Evolutionary conservation across 2,888 invertebrate genomes (phyloP), one percentile per base, ranked within the genome.

Genomic region (Conops quadrifasciatus): DNA sequence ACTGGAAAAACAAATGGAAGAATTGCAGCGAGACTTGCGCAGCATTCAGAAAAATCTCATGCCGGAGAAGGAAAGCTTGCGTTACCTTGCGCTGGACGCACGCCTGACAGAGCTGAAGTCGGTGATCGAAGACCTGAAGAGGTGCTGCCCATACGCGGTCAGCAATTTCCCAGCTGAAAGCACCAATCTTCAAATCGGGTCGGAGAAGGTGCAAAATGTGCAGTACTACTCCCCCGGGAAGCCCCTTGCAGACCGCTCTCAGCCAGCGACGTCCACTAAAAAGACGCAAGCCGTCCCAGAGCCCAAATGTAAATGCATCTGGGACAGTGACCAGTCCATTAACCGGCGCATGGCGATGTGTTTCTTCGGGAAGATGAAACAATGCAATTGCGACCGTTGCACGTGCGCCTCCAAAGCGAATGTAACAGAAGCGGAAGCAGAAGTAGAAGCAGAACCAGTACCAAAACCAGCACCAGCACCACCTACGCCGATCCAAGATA

Each of bases 1-100:
- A 28, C 59, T 77, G 63, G 77, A 76, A 26, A 21, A 72, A 24
- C 75, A 75, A 26, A 67, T 77, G 1, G 49, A 70, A 1, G 51
- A 71, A 7, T 36, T 77, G 66, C 73, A 70, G 0, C 43, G 36
- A 2, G 75, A 77, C 2, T 58, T 77, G 11, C 59, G 60, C 1
- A 30, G 62, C 2, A 69, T 77, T 24, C 72, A 69, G 1, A 56
- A 53, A 0, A 71, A 74, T 59, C 60, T 76, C 0, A 56, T 77
- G 56, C 72, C 74, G 13, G 63, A 72, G 11, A 51, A 69, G 3
- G 75, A 76, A 53, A 26, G 53, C 11, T 16, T 60, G 0, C 75
- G 73, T 45, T 70, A 73, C 24, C 67, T 43, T 0, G 62, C 49
- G 51, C 64, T 77, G 1, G 45, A 64, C 4, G 56, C 67, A 0